phyloP scores from a whole-genome alignment of 2,113 vertebrate genomes.

The Camelus dromedarius region DNA sequence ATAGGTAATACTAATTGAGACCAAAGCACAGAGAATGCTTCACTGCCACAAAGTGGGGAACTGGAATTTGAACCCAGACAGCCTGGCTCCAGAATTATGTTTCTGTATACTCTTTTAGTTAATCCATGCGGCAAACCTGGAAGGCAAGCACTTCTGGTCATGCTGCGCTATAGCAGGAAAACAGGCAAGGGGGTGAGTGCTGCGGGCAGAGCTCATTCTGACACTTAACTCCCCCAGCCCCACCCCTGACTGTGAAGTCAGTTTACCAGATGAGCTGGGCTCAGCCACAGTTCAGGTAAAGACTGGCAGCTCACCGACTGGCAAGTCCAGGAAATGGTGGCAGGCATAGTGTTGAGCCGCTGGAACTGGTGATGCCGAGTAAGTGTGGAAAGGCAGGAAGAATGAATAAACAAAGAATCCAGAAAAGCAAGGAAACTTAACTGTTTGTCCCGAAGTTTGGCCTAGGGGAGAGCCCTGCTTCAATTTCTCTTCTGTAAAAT shows the following conservation, averaged over 20 bases:
- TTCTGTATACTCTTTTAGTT: not conserved
- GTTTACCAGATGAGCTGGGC: not conserved
- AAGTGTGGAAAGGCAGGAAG: not conserved
- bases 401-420: not conserved
- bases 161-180: not conserved
- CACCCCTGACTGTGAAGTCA: not conserved
- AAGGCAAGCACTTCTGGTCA: not conserved
- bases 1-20: not conserved
- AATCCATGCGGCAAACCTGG: not conserved
- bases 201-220: not conserved
- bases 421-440: not conserved
- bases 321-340: not conserved
- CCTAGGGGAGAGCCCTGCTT: not conserved
- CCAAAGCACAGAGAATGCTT: not conserved
- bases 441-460: not conserved
- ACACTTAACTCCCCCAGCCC: not conserved
- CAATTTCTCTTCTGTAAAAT: conserved; percentile 5
- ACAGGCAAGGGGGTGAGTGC: not conserved
- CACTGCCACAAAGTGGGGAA: not conserved
- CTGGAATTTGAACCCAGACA: not conserved
- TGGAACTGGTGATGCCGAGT: not conserved
- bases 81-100: not conserved
- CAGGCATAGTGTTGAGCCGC: not conserved
- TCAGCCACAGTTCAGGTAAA: not conserved
- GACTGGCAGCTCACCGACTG: not conserved